These are phyloP conservation scores for Scotopteryx bipunctaria DNA, from an alignment of 2,888 invertebrate species.

Conservation along the genomic window DNA sequence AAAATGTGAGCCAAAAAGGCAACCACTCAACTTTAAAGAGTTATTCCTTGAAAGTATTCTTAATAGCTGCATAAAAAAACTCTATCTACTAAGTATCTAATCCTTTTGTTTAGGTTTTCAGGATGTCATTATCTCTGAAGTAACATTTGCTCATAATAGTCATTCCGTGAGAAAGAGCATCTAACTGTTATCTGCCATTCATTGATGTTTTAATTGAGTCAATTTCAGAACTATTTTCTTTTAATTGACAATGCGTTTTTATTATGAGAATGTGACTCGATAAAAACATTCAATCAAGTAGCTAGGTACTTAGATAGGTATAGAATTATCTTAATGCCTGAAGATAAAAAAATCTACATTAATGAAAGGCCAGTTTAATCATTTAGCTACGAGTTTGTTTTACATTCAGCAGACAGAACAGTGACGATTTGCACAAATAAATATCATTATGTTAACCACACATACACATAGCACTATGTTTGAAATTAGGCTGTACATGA, in stretches of 20 bases:
- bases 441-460: too few species aligned
- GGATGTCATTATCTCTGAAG: constrained; percentile 9
- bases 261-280: background rate
- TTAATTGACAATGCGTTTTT: background rate
- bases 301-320: background rate
- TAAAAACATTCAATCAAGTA: background rate
- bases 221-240: background rate
- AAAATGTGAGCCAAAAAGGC: too few species aligned
- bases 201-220: background rate
- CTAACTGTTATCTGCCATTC: background rate
- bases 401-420: too few species aligned
- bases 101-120: constrained; percentile 14
- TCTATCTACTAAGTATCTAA: background rate
- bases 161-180: background rate
- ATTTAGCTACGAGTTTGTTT: too few species aligned
- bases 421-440: too few species aligned
- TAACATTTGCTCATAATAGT: background rate
- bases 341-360: too few species aligned
- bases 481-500: too few species aligned
- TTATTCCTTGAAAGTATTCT: background rate
- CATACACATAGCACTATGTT: too few species aligned
- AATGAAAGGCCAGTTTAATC: too few species aligned
- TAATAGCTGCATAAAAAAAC: background rate
- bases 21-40: too few species aligned
- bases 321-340: too few species aligned